Conservation (phyloP, 2,113 vertebrate species). For the Callithrix jacchus region DNA sequence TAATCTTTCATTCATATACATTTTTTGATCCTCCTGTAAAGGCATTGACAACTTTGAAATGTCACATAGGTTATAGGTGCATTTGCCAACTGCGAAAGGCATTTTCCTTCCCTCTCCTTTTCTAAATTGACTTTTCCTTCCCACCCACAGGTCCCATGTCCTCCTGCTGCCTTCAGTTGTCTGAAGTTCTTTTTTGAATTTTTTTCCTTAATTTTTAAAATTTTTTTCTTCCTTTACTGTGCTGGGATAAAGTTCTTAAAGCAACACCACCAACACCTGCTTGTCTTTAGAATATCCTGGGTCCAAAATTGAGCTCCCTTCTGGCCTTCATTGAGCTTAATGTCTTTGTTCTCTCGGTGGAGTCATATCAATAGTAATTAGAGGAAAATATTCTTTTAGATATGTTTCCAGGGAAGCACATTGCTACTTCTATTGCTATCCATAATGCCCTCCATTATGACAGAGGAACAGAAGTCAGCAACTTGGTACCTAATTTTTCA, state of each 20-base stretch:
- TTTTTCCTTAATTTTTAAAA: too few relatives aligned
- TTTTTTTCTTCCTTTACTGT: too few relatives aligned
- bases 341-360: not conserved
- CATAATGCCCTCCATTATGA: not conserved
- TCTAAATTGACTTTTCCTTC: not conserved
- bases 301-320: not conserved
- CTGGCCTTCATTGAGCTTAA: not conserved
- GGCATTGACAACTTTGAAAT: not conserved
- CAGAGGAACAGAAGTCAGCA: not conserved
- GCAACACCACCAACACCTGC: not conserved
- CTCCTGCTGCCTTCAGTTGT: not conserved
- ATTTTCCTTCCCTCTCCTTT: not conserved
- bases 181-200: too few relatives aligned
- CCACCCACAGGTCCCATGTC: not conserved
- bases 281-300: not conserved
- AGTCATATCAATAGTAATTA: not conserved
- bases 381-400: not conserved
- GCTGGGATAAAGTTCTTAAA: too few relatives aligned
- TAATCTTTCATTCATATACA: not conserved
- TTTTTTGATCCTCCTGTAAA: not conserved
- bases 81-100: not conserved
- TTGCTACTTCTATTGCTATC: not conserved
- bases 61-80: not conserved
- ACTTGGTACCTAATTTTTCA: not conserved
- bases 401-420: not conserved